Percentiles rank a stretch among this genome's conserved stretches.
Conservation (phyloP, 1,140 invertebrate genomes). For the Ceratina australensis region DNA sequence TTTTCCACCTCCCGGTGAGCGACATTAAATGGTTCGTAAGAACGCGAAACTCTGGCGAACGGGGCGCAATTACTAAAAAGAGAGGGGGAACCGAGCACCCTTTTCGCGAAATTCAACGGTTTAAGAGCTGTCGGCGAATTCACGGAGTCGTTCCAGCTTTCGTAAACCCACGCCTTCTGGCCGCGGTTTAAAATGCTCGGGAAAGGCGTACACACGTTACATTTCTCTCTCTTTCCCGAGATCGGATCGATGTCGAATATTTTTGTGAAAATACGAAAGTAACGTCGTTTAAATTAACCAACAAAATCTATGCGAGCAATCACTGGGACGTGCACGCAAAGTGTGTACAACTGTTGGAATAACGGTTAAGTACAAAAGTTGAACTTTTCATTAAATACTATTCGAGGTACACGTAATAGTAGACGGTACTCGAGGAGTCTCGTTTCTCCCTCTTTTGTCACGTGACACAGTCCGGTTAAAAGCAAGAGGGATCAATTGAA, state of each 20-base stretch:
- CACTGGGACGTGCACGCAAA: too few species aligned
- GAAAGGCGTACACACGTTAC: neutral
- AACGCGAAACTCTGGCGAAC: conserved; percentile 18
- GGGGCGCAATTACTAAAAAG: conserved; percentile 6
- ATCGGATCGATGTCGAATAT: too few species aligned
- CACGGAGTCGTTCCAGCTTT: neutral
- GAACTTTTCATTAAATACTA: too few species aligned
- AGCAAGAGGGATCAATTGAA: neutral
- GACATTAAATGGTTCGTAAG: conserved; percentile 26
- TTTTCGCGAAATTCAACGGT: conserved; percentile 14
- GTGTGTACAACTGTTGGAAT: too few species aligned
- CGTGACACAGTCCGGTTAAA: too few species aligned
- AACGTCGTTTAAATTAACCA: too few species aligned
- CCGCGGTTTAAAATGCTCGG: neutral
- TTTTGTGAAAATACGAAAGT: too few species aligned
- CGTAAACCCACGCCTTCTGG: neutral
- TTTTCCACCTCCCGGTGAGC: neutral
- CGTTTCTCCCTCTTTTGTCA: neutral
- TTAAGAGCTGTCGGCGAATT: conserved; percentile 6
- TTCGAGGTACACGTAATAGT: too few species aligned
- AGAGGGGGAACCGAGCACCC: neutral
- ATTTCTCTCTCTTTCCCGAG: neutral
- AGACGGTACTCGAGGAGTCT: neutral
- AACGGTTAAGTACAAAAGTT: too few species aligned
- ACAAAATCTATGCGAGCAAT: too few species aligned